Percentiles rank a stretch among this genome's conserved stretches.
Conservation (phyloP, 2,888 invertebrate species). For the Tholera decimalis region DNA sequence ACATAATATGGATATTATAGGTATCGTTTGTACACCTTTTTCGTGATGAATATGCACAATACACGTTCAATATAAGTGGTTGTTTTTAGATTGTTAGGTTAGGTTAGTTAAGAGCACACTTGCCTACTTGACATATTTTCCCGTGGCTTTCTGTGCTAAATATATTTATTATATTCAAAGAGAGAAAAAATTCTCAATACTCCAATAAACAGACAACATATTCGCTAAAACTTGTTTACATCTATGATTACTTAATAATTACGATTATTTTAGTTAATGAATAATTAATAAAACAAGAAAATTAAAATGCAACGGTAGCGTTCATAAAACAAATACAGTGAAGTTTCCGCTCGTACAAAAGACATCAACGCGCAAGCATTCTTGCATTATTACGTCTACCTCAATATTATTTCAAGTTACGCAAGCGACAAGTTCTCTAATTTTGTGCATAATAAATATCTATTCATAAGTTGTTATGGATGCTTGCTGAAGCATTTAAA, state of each 20-base stretch:
- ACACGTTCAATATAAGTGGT: not conserved
- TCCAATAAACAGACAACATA: not conserved
- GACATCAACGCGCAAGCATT: constrained; percentile 74
- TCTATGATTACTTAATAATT: not conserved
- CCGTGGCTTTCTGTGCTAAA: not conserved
- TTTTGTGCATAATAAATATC: not conserved
- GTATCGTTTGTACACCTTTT: not conserved
- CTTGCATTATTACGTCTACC: accelerated
- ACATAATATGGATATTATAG: not conserved
- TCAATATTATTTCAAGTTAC: not conserved
- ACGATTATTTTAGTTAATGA: not conserved
- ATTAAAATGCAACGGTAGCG: not conserved
- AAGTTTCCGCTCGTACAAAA: constrained; percentile 62
- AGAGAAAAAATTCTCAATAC: not conserved
- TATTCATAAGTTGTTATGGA: no score
- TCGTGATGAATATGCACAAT: not conserved
- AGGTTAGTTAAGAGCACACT: not conserved
- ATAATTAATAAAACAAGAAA: not conserved
- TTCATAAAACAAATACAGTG: not conserved
- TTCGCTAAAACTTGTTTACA: not conserved
- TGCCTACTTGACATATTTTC: not conserved
- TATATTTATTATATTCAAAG: not conserved
- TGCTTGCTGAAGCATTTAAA: constrained; percentile 1
- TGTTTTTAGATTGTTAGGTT: constrained; percentile 2
- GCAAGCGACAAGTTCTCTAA: no score